Percentiles rank a stretch among this genome's conserved stretches.
Evolutionary conservation across 2,888 invertebrate genomes (phyloP).

Genomic region (Acronicta alni): DNA sequence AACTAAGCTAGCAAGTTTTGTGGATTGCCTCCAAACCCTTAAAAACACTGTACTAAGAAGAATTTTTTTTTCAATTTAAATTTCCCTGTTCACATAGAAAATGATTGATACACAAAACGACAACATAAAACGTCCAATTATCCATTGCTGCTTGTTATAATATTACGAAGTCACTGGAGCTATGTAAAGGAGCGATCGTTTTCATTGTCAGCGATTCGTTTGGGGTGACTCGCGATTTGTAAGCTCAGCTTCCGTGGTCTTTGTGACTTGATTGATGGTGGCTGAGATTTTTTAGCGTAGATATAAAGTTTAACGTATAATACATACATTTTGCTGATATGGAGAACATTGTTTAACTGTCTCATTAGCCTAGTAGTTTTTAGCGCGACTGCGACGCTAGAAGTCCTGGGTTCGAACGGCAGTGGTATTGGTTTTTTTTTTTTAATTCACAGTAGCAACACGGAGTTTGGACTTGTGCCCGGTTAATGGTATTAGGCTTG

Average conservation of each 20-base stretch:
- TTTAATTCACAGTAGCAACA: too few species aligned
- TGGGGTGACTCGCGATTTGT: conserved; percentile 50
- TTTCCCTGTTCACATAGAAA: not conserved
- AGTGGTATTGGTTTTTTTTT: too few species aligned
- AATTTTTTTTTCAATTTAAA: not conserved
- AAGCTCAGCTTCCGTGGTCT: conserved; percentile 31
- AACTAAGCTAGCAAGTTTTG: too few species aligned
- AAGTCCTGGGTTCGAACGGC: too few species aligned
- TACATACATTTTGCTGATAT: conserved; percentile 23
- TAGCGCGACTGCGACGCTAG: too few species aligned
- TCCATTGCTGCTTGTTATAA: conserved; percentile 52
- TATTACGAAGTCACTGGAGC: conserved; percentile 56
- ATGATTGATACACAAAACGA: conserved; percentile 22
- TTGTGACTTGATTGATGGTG: conserved; percentile 55
- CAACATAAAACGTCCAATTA: conserved; percentile 36
- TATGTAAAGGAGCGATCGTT: conserved; percentile 48
- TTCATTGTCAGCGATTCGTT: conserved; percentile 46
- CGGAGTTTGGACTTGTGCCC: too few species aligned
- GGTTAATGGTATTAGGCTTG: too few species aligned
- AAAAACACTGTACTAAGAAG: too few species aligned
- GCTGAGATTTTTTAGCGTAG: conserved; percentile 40
- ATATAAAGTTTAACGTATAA: conserved; percentile 19
- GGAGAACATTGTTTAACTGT: not conserved
- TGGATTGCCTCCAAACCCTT: too few species aligned
- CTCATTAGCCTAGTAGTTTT: too few species aligned